Conservation (phyloP, 2,888 invertebrate genomes). For the Baccha elongata region DNA sequence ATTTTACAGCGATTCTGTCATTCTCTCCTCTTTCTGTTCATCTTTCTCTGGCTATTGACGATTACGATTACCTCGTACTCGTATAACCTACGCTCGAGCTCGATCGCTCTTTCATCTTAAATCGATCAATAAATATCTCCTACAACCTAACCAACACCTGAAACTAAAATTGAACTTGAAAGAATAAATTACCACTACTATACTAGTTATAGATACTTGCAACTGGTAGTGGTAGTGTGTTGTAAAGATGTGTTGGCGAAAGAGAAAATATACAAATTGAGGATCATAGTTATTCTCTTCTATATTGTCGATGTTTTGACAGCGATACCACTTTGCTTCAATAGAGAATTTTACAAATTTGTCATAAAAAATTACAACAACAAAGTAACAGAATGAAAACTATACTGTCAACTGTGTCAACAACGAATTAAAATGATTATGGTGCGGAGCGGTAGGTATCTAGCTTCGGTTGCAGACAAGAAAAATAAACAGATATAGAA, state of each 20-base stretch:
- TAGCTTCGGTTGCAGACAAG: too few species aligned
- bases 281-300: constrained; percentile 44
- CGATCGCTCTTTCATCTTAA: constrained; percentile 59
- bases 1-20: constrained; percentile 45
- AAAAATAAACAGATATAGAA: too few species aligned
- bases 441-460: too few species aligned
- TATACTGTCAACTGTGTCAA: too few species aligned
- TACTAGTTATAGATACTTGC: constrained; percentile 32
- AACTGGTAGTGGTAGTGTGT: not conserved
- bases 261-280: constrained; percentile 9
- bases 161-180: too few species aligned
- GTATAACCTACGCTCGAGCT: constrained; percentile 68
- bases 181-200: constrained; percentile 8
- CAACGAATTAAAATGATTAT: too few species aligned
- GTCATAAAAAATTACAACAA: too few species aligned
- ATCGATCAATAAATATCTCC: constrained; percentile 42
- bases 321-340: not conserved
- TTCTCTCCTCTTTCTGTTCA: constrained; percentile 48
- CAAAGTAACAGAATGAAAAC: too few species aligned
- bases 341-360: too few species aligned
- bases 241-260: constrained; percentile 3
- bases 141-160: constrained; percentile 26
- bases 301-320: not conserved
- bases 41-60: constrained; percentile 15
- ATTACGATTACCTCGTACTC: not conserved